Base-by-base conservation (phyloP, 2,113 vertebrate genomes). In the Indicator maculatus region DNA sequence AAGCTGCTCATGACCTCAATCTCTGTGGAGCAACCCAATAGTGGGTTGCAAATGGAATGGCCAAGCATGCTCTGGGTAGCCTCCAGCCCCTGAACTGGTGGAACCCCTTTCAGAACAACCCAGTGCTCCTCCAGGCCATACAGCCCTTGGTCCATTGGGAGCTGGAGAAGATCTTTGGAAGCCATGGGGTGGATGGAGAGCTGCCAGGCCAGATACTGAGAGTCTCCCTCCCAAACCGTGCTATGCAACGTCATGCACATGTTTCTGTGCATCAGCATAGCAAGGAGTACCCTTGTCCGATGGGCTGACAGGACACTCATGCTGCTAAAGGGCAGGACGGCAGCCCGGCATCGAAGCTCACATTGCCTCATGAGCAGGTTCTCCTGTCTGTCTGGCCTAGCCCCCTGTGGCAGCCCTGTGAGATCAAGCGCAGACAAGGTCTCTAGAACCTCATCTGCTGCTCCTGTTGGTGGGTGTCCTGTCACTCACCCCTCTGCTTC, bases 221-320 rank as follows among this genome's bases (percentile, higher is more conserved):
- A 2, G 11, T 33, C 7, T 74, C 8, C 13, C 44, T 78, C 66
- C 84, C 86, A 33, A 73, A 39, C 39, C 24, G 4, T 4, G 23
- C 9, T 0, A 4, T 89, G 28, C 38, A 75, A 3, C 66, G 41
- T 8, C 15, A 39, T 27, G 7, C 6, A 0, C 36, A 36, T 5
- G 45, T 39, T 1, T 5, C 61, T 1, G 4, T 74, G 45, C 9
- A 1, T 11, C 0, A 2, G 44, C 31, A 31, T 24, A 11, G 8
- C 33, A 59, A 26, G 16, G 52, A 66, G 13, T 16, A 41, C 16
- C 1, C 0, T 2, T 4, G 1, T 52, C 76, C 44, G 31, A 16
- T 60, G 9, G 1, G 3, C 52, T 36, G 33, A 16, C 59, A 38
- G 33, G 24, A 63, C 18, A 23, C n/a, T 20, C 8, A 21, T 33